phyloP scores from a whole-genome alignment of 2,888 invertebrate species.

The Perizoma affinitatum region DNA sequence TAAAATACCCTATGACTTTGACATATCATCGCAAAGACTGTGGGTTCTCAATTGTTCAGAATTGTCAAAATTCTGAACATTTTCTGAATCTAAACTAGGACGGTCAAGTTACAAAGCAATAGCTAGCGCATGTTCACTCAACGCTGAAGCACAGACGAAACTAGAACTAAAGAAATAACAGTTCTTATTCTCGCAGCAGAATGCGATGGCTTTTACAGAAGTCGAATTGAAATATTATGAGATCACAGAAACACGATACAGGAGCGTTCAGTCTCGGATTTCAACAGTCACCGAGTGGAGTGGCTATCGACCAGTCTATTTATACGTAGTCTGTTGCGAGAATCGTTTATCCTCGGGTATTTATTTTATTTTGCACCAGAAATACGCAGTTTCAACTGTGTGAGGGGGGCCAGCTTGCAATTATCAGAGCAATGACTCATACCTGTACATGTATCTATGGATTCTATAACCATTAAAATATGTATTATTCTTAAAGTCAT shows the following conservation, averaged over 20 bases:
- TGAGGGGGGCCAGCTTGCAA: background rate
- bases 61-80: too few relatives aligned
- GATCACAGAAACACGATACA: conserved; percentile 25
- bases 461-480: too few relatives aligned
- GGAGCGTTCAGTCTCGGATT: conserved; percentile 28
- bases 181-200: too few relatives aligned
- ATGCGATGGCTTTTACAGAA: background rate
- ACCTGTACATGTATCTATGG: too few relatives aligned
- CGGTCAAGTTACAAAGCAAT: background rate
- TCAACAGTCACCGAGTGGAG: conserved; percentile 27
- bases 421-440: background rate
- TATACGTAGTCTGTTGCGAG: conserved; percentile 41
- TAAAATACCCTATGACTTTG: too few relatives aligned
- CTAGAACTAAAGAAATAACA: background rate
- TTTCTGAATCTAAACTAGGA: background rate
- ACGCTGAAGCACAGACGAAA: background rate
- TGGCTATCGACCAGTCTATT: conserved; percentile 61
- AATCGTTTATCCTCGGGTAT: conserved; percentile 13
- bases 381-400: conserved; percentile 16
- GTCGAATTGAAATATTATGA: conserved; percentile 19
- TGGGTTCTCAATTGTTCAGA: too few relatives aligned
- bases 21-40: too few relatives aligned
- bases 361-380: conserved; percentile 20
- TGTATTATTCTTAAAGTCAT: too few relatives aligned
- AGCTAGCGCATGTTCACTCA: background rate